Percentiles rank a stretch among this genome's conserved stretches.
Conservation (phyloP, 2,113 vertebrate genomes). For the Geothlypis trichas region DNA sequence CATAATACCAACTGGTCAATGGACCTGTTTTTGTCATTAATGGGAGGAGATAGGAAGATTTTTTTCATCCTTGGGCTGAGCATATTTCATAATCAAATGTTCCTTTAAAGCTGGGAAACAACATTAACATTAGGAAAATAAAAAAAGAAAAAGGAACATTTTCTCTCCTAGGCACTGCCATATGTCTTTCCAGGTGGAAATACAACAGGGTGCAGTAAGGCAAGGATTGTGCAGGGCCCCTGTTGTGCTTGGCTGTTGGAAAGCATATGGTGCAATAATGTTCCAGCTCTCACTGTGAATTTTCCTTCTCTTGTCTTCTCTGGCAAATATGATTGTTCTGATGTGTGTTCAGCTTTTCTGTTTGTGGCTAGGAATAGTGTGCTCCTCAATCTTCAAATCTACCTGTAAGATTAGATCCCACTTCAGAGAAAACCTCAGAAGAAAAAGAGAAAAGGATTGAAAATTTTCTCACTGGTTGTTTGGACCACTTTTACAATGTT, state of each 20-base stretch:
- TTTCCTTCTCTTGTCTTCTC: background rate
- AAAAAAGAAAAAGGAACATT: background rate
- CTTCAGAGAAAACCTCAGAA: background rate
- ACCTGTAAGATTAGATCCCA: background rate
- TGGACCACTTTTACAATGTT: background rate
- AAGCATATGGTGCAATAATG: conserved; percentile 14
- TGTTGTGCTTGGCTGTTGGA: conserved; percentile 9
- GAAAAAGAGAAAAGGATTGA: background rate
- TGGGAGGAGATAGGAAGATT: background rate
- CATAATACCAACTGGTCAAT: background rate
- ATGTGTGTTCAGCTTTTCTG: background rate
- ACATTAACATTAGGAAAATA: background rate
- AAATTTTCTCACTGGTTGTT: background rate
- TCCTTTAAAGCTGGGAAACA: background rate
- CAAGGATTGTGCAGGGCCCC: background rate
- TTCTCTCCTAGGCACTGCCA: conserved; percentile 9
- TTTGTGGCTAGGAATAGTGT: background rate
- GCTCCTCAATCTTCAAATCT: background rate
- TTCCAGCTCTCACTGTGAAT: conserved; percentile 30
- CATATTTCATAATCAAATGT: background rate
- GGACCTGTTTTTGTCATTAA: background rate
- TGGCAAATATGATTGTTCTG: background rate
- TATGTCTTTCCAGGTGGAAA: conserved; percentile 61
- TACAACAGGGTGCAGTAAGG: conserved; percentile 31
- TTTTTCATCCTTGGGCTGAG: background rate